phyloP scores from a whole-genome alignment of 1,140 invertebrate species.

The Camponotus vicinus region DNA sequence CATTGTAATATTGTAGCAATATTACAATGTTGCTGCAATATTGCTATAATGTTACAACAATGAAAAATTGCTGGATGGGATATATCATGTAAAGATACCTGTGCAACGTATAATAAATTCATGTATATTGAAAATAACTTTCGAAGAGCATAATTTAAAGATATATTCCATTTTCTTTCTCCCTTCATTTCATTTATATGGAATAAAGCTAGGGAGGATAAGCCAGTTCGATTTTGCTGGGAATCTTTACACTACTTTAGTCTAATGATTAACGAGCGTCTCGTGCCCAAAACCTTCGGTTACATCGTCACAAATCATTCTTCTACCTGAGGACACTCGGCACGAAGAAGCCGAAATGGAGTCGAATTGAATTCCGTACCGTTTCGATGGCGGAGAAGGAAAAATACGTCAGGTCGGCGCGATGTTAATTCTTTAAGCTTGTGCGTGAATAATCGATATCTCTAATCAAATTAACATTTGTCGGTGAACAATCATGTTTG shows the following conservation, averaged over 20 bases:
- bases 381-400: neutral
- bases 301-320: conserved; percentile 3
- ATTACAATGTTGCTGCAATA: too few species aligned
- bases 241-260: neutral
- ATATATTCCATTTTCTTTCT: neutral
- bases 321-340: neutral
- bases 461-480: conserved; percentile 53
- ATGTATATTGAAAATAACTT: neutral
- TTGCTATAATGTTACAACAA: neutral
- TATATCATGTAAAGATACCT: neutral
- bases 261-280: neutral
- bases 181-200: neutral
- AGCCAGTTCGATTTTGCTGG: neutral
- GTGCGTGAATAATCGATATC: conserved; percentile 32
- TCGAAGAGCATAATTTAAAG: neutral
- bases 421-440: neutral
- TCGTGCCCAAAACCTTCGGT: neutral
- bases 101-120: neutral
- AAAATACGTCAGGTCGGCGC: neutral
- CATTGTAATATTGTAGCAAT: too few species aligned
- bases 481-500: neutral
- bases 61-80: neutral
- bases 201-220: neutral
- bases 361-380: neutral
- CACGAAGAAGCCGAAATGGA: neutral